Evolutionary conservation across 2,113 vertebrate genomes (phyloP), one percentile per base, ranked within the genome.

Genomic region (Megaceryle maxima): DNA sequence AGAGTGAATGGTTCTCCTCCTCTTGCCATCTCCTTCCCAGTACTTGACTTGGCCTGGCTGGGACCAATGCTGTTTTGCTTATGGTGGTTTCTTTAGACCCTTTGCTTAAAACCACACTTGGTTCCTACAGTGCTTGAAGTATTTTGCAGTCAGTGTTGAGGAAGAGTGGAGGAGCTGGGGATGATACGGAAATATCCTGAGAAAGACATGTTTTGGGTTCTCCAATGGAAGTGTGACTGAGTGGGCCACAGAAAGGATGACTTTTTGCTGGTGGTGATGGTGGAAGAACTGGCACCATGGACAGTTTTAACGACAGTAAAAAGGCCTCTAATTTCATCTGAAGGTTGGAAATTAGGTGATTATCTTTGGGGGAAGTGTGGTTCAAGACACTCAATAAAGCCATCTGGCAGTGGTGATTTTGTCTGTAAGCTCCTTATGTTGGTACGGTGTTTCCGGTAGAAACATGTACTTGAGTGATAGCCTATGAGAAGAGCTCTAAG

Each of bases 341-440:
- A 63, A 84, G 22, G 13, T 64, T 92, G 74, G 68, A 80, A 78
- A 91, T 84, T 13, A 28, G 12, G 35, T 37, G 39, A 20, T 63
- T 48, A 16, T 16, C 22, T 88, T n/a, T 60, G 57, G 29, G 44
- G 12, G 24, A 72, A 78, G 16, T 81, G 60, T 56, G 76, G 19
- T 83, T 94, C 62, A 64, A 81, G 73, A 37, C 13, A 19, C 35
- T 56, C 25, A 94, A 87, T 96, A 95, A 97, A 96, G 57, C 69
- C 74, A 60, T 73, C 25, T 21, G 48, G 74, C 88, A 95, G 91
- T 90, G 81, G 62, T 46, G 57, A 24, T 13, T 75, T 70, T 89
- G 88, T 94, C 55, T 0, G 0, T 88, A 16, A 66, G 39, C 22
- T 77, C 69, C 82, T 84, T 51, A 4, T 82, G 51, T n/a, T 51